Conservation (phyloP, 2,888 invertebrate species). For the Lycocerus yunnanus region DNA sequence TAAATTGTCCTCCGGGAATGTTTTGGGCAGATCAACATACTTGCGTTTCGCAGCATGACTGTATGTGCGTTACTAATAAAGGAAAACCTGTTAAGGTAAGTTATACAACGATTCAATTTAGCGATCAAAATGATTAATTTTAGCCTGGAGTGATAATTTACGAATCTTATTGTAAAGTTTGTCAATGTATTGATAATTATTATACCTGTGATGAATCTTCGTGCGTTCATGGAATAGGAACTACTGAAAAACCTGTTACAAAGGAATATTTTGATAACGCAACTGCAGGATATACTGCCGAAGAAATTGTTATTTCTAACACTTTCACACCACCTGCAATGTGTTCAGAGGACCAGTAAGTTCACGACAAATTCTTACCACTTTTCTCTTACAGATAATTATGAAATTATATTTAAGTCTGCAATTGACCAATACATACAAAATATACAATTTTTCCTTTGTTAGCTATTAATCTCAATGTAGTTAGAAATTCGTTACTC, state of each 20-base stretch:
- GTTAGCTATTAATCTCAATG: too few relatives aligned
- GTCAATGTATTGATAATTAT: slow-evolving; percentile 80
- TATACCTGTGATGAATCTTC: slow-evolving; percentile 68
- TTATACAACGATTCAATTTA: too few relatives aligned
- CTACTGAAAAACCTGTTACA: background rate
- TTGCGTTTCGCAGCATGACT: slow-evolving; percentile 75
- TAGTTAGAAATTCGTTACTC: too few relatives aligned
- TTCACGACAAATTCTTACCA: too few relatives aligned
- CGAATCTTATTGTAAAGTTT: slow-evolving; percentile 69
- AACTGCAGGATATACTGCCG: background rate
- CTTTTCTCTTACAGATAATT: too few relatives aligned
- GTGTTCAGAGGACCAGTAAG: slow-evolving; percentile 49
- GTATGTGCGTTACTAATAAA: slow-evolving; percentile 71
- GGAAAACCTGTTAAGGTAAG: slow-evolving; percentile 69
- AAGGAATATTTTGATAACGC: background rate
- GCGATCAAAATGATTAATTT: slow-evolving; percentile 33
- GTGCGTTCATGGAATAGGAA: slow-evolving; percentile 49
- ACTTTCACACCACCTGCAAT: slow-evolving; percentile 56
- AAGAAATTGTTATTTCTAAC: slow-evolving; percentile 20
- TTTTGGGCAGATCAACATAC: slow-evolving; percentile 73
- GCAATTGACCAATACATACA: too few relatives aligned
- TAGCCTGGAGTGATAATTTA: slow-evolving; percentile 71
- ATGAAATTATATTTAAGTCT: too few relatives aligned
- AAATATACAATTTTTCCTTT: too few relatives aligned
- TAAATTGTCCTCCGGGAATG: slow-evolving; percentile 62